Evolutionary conservation across 2,113 vertebrate genomes (phyloP).

Genomic region (Ceyx cyanopectus): DNA sequence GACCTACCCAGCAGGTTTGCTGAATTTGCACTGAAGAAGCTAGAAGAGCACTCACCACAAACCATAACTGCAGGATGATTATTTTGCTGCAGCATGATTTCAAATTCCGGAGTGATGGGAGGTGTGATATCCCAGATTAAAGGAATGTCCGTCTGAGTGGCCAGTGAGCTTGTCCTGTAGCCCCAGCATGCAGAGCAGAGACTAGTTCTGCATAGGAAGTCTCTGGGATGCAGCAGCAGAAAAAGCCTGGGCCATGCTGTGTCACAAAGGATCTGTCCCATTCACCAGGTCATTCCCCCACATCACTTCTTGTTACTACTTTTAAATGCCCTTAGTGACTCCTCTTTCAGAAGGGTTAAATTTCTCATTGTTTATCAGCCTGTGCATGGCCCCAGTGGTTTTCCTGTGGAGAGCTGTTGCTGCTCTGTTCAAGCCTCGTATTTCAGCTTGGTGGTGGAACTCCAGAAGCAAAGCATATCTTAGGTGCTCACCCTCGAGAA

Average conservation of each 20-base stretch:
- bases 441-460: neutral
- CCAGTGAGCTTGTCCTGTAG: neutral
- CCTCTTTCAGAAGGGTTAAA: neutral
- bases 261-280: neutral
- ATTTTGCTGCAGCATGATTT: neutral
- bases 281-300: neutral
- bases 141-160: neutral
- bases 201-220: neutral
- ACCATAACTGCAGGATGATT: neutral
- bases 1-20: neutral
- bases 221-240: neutral
- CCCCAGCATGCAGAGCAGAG: neutral
- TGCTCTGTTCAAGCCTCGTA: neutral
- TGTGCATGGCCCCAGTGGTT: neutral
- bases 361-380: neutral
- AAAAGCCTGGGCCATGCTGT: neutral
- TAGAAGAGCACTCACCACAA: neutral
- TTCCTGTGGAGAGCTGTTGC: neutral
- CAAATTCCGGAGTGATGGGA: neutral
- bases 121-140: neutral
- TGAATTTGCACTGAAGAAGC: neutral
- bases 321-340: neutral
- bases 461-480: conserved; percentile 2
- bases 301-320: neutral
- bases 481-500: neutral